These are phyloP conservation scores for Corapipo altera DNA, from an alignment of 2,113 vertebrate genomes.

Conservation along the genomic window DNA sequence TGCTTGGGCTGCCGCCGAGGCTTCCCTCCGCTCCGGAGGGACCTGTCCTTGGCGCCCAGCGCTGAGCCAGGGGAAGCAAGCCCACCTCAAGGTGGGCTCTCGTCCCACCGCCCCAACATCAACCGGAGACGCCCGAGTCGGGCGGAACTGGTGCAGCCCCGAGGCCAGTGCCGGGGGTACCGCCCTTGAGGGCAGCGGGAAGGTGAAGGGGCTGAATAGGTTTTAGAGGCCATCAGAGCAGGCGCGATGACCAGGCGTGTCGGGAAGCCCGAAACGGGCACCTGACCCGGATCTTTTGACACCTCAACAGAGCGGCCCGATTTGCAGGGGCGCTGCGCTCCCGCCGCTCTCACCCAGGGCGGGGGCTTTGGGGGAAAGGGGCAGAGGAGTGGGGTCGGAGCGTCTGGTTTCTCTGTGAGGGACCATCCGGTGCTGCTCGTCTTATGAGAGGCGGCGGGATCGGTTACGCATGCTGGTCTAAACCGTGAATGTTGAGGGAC, in stretches of 20 bases:
- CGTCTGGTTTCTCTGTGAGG: not conserved
- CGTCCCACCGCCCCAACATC: not conserved
- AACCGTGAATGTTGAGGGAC: not conserved
- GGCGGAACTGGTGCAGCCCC: not conserved
- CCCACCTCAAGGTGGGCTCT: not conserved
- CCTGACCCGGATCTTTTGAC: not conserved
- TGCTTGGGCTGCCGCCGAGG: not conserved
- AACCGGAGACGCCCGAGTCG: not conserved
- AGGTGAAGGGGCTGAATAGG: not conserved
- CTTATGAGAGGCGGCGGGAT: not conserved
- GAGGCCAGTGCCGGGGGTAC: not conserved
- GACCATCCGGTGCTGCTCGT: not conserved
- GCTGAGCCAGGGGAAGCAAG: not conserved
- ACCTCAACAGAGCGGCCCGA: not conserved
- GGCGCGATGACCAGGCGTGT: not conserved
- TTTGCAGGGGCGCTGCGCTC: not conserved
- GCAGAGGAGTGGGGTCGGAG: not conserved
- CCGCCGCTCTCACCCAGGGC: too few species aligned
- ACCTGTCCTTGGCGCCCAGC: not conserved
- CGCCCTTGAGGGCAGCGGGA: not conserved
- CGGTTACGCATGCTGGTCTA: not conserved
- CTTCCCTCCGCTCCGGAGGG: not conserved
- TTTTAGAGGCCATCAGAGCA: not conserved
- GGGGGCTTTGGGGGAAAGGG: not conserved
- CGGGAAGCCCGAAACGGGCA: not conserved